Evolutionary conservation across 2,113 vertebrate species (phyloP).

Genomic region (Xiphorhynchus elegans): DNA sequence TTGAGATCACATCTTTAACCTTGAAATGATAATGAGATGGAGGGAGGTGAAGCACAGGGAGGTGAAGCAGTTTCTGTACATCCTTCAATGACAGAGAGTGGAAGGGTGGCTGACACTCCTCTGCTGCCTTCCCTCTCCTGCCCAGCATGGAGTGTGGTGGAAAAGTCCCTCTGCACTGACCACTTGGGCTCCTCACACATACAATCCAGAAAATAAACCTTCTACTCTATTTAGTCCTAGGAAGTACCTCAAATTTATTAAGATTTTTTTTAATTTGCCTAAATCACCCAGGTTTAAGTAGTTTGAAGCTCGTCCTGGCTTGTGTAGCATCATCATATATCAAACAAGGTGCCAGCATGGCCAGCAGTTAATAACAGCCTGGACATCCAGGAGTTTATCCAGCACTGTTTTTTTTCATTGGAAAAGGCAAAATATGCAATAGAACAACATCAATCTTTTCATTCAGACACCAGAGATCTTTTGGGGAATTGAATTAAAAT

Average conservation of each 20-base stretch:
- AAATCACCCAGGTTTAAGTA: background rate
- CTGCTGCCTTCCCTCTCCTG: background rate
- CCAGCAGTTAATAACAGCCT: background rate
- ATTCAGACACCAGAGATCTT: background rate
- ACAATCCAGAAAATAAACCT: background rate
- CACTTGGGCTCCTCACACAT: background rate
- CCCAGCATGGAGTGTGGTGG: background rate
- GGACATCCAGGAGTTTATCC: background rate
- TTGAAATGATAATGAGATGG: background rate
- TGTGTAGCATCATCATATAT: rapidly evolving
- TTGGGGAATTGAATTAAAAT: background rate
- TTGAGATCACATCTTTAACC: background rate
- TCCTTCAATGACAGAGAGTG: background rate
- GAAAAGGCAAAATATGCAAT: background rate
- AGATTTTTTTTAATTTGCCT: background rate
- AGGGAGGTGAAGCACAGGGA: background rate
- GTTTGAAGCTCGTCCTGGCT: background rate
- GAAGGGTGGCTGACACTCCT: background rate
- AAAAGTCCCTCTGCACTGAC: background rate
- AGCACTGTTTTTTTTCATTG: background rate
- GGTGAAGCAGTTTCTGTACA: background rate
- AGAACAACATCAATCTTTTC: background rate
- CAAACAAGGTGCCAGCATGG: rapidly evolving
- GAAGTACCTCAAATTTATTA: background rate
- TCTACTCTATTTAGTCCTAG: background rate